These are phyloP conservation scores for Incurvaria masculella DNA, from an alignment of 2,888 invertebrate species.

Conservation along the genomic window DNA sequence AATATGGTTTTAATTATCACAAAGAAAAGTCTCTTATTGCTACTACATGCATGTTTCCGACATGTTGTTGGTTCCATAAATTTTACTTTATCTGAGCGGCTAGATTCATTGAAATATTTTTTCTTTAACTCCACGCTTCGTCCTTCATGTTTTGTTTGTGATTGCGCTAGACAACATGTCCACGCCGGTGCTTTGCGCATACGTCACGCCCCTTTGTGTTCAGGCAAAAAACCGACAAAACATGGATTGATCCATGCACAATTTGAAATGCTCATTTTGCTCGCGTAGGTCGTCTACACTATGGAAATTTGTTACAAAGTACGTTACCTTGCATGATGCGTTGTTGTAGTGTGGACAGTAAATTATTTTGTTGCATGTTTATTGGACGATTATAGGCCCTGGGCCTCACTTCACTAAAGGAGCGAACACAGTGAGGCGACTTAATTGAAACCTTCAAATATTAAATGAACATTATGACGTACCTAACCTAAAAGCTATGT, in stretches of 20 bases:
- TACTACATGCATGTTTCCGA: too few relatives aligned
- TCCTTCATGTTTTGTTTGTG: slow-evolving; percentile 8
- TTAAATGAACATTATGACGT: too few relatives aligned
- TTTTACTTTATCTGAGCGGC: too few relatives aligned
- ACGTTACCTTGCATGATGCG: slow-evolving; percentile 10
- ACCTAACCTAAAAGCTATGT: too few relatives aligned
- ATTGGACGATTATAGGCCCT: too few relatives aligned
- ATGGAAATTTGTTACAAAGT: slow-evolving; percentile 9
- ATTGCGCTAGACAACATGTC: slow-evolving; percentile 7
- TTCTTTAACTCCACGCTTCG: slow-evolving; percentile 8
- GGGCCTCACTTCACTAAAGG: too few relatives aligned
- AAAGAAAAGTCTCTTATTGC: too few relatives aligned
- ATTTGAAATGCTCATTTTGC: slow-evolving; percentile 7
- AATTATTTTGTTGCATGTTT: slow-evolving; percentile 13
- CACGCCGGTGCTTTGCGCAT: too few relatives aligned
- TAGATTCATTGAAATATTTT: slow-evolving; percentile 7
- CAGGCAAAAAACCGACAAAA: slow-evolving; percentile 9
- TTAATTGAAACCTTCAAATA: too few relatives aligned
- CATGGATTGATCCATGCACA: slow-evolving; percentile 6
- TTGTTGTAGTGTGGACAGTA: slow-evolving; percentile 11
- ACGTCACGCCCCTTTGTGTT: slow-evolving; percentile 9
- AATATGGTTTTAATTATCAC: too few relatives aligned
- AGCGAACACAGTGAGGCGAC: too few relatives aligned
- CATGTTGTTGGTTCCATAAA: slow-evolving; percentile 8
- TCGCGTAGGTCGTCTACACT: slow-evolving; percentile 9